phyloP scores from a whole-genome alignment of 2,888 invertebrate species.

The Herminia tarsipennalis region DNA sequence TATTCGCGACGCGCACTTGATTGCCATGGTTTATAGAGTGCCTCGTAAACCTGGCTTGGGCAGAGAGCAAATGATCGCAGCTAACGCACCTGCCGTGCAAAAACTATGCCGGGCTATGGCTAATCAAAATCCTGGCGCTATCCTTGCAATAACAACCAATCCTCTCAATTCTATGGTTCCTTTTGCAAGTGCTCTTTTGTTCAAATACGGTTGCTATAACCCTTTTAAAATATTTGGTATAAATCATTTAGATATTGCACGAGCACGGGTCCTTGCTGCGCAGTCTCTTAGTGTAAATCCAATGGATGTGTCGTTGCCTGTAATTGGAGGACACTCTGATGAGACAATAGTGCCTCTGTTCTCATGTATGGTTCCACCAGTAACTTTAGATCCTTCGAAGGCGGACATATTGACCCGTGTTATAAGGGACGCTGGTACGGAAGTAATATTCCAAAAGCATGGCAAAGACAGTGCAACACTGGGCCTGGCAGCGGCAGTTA shows the following conservation, averaged over 20 bases:
- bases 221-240: slow-evolving; percentile 67
- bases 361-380: slow-evolving; percentile 59
- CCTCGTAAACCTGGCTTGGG: slow-evolving; percentile 51
- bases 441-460: slow-evolving; percentile 58
- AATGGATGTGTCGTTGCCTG: slow-evolving; percentile 54
- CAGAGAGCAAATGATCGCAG: slow-evolving; percentile 59
- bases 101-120: slow-evolving; percentile 58
- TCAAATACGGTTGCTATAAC: slow-evolving; percentile 58
- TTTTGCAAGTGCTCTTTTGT: slow-evolving; percentile 59
- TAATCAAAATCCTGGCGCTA: slow-evolving; percentile 57
- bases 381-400: slow-evolving; percentile 46
- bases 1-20: slow-evolving; percentile 52
- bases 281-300: slow-evolving; percentile 53
- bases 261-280: slow-evolving; percentile 53
- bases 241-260: slow-evolving; percentile 63
- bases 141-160: slow-evolving; percentile 65
- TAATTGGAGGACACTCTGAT: slow-evolving; percentile 71
- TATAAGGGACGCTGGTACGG: slow-evolving; percentile 60
- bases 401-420: slow-evolving; percentile 61
- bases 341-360: slow-evolving; percentile 68
- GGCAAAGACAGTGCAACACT: slow-evolving; percentile 57
- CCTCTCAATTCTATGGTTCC: slow-evolving; percentile 69
- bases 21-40: slow-evolving; percentile 58
- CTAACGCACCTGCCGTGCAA: slow-evolving; percentile 58
- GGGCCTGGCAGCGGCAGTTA: slow-evolving; percentile 64